Conservation (phyloP, 2,888 invertebrate species). For the Nemoura dubitans region DNA sequence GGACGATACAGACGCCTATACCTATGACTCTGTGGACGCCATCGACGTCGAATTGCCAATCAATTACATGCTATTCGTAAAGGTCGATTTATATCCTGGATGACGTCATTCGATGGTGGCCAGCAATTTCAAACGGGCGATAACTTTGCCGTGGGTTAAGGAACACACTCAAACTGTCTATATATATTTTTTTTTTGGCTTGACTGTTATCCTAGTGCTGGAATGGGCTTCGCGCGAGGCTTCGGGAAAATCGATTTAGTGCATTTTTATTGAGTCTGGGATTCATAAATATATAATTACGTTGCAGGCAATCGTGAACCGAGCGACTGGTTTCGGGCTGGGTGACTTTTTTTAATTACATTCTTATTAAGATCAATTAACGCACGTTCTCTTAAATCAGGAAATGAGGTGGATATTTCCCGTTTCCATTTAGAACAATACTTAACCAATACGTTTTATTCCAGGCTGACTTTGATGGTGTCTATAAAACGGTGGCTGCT, state of each 20-base stretch:
- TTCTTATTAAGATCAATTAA: neutral
- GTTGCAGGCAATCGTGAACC: neutral
- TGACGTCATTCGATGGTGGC: neutral
- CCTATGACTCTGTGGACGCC: neutral
- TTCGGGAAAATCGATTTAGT: neutral
- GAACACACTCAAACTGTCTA: neutral
- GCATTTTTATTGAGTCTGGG: neutral
- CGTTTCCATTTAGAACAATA: neutral
- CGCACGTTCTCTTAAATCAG: neutral
- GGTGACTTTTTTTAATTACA: neutral
- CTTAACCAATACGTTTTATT: neutral
- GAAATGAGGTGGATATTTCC: neutral
- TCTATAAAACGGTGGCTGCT: neutral
- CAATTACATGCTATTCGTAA: neutral
- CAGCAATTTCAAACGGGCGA: neutral
- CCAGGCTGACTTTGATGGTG: neutral
- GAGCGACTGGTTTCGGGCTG: neutral
- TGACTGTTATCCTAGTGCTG: neutral
- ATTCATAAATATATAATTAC: neutral
- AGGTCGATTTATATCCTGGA: neutral
- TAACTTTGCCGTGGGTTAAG: conserved; percentile 3
- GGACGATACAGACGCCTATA: neutral
- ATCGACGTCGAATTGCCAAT: neutral
- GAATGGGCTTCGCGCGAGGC: neutral
- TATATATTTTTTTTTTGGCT: neutral